Evolutionary conservation across 1,140 invertebrate genomes (phyloP).

Genomic region (Lepidotrigona ventralis): DNA sequence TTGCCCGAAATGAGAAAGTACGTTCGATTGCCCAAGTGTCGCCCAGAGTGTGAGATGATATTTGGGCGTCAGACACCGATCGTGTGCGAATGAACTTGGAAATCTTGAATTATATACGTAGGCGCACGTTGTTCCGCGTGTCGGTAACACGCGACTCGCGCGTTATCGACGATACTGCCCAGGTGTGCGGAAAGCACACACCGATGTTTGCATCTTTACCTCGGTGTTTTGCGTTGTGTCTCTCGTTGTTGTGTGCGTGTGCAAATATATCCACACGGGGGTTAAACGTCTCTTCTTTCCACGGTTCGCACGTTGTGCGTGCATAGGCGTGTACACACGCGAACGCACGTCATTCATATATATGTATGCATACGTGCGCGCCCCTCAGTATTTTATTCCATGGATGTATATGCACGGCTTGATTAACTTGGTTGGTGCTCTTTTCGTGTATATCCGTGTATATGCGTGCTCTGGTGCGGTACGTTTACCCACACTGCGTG

Average conservation of each 20-base stretch:
- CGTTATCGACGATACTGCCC: constrained; percentile 23
- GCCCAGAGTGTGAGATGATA: constrained; percentile 15
- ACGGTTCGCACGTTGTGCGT: constrained; percentile 51
- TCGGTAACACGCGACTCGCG: constrained; percentile 33
- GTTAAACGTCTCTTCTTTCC: constrained; percentile 45
- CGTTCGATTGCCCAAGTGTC: background rate
- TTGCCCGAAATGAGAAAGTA: constrained; percentile 3
- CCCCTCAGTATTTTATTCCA: constrained; percentile 27
- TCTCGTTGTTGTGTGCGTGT: constrained; percentile 4
- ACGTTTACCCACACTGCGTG: constrained; percentile 39
- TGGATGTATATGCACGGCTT: constrained; percentile 36
- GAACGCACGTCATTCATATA: constrained; percentile 35
- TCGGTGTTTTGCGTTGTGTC: background rate
- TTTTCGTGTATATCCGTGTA: constrained; percentile 25
- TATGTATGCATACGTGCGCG: constrained; percentile 19
- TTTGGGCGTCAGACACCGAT: constrained; percentile 21
- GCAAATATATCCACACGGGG: constrained; percentile 1
- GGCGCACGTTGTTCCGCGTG: constrained; percentile 37
- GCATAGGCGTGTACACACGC: constrained; percentile 43
- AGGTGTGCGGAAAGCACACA: constrained; percentile 15
- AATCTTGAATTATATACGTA: constrained; percentile 22
- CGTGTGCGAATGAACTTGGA: constrained; percentile 3
- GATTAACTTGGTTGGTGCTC: constrained; percentile 3
- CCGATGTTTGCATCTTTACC: constrained; percentile 7
- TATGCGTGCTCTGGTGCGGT: constrained; percentile 5